Evolutionary conservation across 2,888 invertebrate species (phyloP), one percentile per base, ranked within the genome.

Genomic region (Esperia sulphurella): DNA sequence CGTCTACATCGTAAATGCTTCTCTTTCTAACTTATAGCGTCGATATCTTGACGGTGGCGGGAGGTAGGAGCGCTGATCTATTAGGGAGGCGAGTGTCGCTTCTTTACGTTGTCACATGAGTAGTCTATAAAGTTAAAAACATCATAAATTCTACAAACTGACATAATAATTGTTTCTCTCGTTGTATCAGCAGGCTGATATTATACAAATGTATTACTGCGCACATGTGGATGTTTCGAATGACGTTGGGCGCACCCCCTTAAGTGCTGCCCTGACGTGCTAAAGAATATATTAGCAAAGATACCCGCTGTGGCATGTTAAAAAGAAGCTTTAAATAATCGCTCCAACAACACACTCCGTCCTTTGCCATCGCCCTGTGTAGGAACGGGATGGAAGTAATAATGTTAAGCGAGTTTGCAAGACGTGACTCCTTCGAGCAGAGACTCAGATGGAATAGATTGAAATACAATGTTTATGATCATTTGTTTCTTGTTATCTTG

Each of bases 221-320:
- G 65, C 67, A 63, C 72, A 71, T 67, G 74, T 64, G 68, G 65
- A 69, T 69, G 64, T 65, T 63, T 55, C 57, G 63, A 66, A 63
- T 76, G 75, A 76, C 71, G 68, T 58, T 58, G 55, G 57, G 62
- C 68, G 67, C 76, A 68, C 75, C 77, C 71, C 68, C 63, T 70
- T 75, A 71, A 75, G 71, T 75, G 73, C 65, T 59, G 56, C 55
- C 50, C 65, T 58, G 72, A 77, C 72, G 72, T 73, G 76, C 71
- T 73, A 68, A 75, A 70, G 79, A 77, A 79, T 80, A 76, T 75
- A 79, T 82, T 73, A 76, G 65, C 58, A 52, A 48, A 59, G 65
- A 73, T 68, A 69, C 51, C 60, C 51, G 49, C 48, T 41, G 13
- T 45, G 52, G 51, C 51, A 51, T 48, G 51, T 45, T 51, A 51